Percentiles rank a stretch among this genome's conserved stretches.
Conservation (phyloP, 2,888 invertebrate species). For the Darwinula stevensoni region DNA sequence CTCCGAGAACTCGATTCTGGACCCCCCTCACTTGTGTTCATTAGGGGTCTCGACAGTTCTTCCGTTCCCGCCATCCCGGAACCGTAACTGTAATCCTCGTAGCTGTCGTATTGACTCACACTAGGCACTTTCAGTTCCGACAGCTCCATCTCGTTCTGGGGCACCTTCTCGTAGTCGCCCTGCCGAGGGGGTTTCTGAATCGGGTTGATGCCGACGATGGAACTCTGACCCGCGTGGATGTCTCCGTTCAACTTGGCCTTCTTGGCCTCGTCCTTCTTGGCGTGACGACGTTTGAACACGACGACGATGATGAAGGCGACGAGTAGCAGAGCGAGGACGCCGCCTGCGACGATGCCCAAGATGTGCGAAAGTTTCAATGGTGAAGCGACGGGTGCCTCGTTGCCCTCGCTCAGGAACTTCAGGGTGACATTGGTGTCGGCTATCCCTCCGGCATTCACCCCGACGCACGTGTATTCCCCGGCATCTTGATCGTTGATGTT, state of each 20-base stretch:
- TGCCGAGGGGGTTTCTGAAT: not conserved
- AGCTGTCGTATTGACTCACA: too few relatives aligned
- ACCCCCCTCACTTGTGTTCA: not conserved
- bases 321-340: not conserved
- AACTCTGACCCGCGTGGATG: not conserved
- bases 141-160: not conserved
- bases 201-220: conserved; percentile 1
- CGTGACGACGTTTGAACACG: not conserved
- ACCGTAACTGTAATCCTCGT: not conserved
- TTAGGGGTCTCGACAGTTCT: too few relatives aligned
- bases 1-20: not conserved
- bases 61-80: not conserved
- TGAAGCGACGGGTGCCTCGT: too few relatives aligned
- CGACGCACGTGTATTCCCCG: conserved; percentile 54
- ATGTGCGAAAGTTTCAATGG: too few relatives aligned
- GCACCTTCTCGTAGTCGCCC: conserved; percentile 1
- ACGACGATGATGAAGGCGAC: not conserved
- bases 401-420: not conserved
- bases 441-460: conserved; percentile 41
- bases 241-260: not conserved
- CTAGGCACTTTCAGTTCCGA: too few relatives aligned
- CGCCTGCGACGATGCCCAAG: not conserved
- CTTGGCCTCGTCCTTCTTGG: not conserved
- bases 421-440: conserved; percentile 43
- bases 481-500: conserved; percentile 52